Evolutionary conservation across 2,888 invertebrate species (phyloP).

Genomic region (Tuberolachnus salignus): DNA sequence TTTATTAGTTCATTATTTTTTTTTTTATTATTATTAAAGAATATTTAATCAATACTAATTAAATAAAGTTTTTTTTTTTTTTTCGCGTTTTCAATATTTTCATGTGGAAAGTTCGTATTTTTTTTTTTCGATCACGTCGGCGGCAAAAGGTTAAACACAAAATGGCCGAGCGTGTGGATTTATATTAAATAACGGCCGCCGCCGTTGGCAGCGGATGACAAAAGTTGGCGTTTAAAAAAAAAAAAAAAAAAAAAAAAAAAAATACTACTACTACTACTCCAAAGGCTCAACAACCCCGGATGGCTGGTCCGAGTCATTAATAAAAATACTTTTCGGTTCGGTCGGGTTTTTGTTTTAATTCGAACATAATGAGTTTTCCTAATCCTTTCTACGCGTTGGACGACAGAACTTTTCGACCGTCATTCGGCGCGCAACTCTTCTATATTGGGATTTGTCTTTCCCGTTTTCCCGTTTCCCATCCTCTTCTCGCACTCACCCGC

Average conservation of each 20-base stretch:
- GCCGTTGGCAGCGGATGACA: neutral
- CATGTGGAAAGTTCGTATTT: conserved; percentile 8
- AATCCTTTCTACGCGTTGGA: conserved; percentile 34
- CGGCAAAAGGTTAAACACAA: conserved; percentile 6
- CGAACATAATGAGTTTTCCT: conserved; percentile 46
- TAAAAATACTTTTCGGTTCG: conserved; percentile 39
- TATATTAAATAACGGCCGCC: conserved; percentile 18
- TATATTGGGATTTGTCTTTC: conserved; percentile 4
- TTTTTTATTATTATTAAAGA: no score
- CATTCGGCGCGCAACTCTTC: conserved; percentile 4
- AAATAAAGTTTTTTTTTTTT: no score
- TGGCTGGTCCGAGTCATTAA: conserved; percentile 25
- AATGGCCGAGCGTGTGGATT: neutral
- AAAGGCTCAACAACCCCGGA: neutral
- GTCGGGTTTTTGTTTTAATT: conserved; percentile 47
- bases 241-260: neutral
- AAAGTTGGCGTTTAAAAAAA: conserved; percentile 15
- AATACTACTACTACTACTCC: no score
- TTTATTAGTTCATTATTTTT: no score
- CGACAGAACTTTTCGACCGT: conserved; percentile 40
- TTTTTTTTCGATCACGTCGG: neutral
- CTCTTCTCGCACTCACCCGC: conserved; percentile 7
- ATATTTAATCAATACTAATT: no score
- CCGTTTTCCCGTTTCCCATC: conserved; percentile 2
- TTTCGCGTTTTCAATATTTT: neutral